A percentile compares a stretch with the other conserved stretches of the same genome.
Evolutionary conservation across 2,888 invertebrate genomes (phyloP).

Genomic region (Tortricodes alternella): DNA sequence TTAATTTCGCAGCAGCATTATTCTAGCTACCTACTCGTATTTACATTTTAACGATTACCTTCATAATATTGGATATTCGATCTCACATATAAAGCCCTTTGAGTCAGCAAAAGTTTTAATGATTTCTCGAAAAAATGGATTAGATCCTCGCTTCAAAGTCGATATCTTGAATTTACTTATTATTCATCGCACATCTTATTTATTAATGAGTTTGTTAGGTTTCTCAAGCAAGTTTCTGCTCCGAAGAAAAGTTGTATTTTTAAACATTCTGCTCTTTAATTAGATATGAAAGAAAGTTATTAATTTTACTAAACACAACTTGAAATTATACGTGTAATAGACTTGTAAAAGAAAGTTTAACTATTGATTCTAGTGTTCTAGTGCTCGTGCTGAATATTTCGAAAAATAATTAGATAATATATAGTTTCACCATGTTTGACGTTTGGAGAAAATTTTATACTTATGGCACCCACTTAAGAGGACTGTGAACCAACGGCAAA

Average conservation of each 20-base stretch:
- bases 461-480: no score
- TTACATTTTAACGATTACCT: slow-evolving; percentile 17
- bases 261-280: slow-evolving; percentile 2
- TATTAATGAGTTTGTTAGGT: slow-evolving; percentile 29
- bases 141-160: slow-evolving; percentile 26
- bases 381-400: no score
- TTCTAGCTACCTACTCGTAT: slow-evolving; percentile 4
- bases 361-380: no score
- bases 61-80: slow-evolving; percentile 24
- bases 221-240: slow-evolving; percentile 25
- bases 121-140: slow-evolving; percentile 45
- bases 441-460: no score
- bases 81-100: slow-evolving; percentile 36
- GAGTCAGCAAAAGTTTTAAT: slow-evolving; percentile 56
- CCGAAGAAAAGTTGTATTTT: background rate
- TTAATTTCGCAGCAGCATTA: background rate
- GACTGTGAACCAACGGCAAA: no score
- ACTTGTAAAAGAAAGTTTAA: no score
- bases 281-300: background rate
- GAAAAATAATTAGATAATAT: no score
- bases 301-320: no score
- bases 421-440: no score
- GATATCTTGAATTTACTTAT: slow-evolving; percentile 28
- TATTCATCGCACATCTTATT: slow-evolving; percentile 27
- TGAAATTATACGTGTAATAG: no score